These are phyloP conservation scores for Malurus cyaneus DNA, from an alignment of 2,113 vertebrate species.

Conservation along the genomic window DNA sequence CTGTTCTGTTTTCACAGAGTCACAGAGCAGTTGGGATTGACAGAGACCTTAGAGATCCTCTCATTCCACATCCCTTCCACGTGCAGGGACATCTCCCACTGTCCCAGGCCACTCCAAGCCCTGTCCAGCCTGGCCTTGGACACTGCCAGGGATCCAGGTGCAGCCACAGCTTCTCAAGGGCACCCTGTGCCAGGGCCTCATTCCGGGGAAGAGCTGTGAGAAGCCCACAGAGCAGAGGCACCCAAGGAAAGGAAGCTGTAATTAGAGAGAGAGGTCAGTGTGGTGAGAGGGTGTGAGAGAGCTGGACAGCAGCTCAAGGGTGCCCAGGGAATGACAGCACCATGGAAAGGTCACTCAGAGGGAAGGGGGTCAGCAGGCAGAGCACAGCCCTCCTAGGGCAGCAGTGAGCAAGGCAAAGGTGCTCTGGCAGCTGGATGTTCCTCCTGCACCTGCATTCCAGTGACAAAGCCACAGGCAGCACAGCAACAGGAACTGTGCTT, in stretches of 20 bases:
- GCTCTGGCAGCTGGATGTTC: background rate
- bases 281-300: background rate
- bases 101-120: background rate
- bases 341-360: background rate
- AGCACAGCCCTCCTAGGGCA: background rate
- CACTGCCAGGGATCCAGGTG: background rate
- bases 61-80: background rate
- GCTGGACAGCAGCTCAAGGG: background rate
- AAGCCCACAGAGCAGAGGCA: background rate
- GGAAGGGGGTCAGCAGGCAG: background rate
- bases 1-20: rapidly evolving
- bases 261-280: background rate
- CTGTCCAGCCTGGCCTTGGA: background rate
- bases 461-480: rapidly evolving
- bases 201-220: background rate
- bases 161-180: background rate
- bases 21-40: background rate
- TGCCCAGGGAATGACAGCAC: background rate
- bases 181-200: background rate
- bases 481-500: background rate
- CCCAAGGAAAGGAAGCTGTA: background rate
- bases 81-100: background rate
- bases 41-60: background rate
- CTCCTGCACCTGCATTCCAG: background rate
- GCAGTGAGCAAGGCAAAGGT: background rate